A percentile compares a stretch with the other conserved stretches of the same genome.
Evolutionary conservation across 2,113 vertebrate genomes (phyloP).

Genomic region (Dermatemys mawii): DNA sequence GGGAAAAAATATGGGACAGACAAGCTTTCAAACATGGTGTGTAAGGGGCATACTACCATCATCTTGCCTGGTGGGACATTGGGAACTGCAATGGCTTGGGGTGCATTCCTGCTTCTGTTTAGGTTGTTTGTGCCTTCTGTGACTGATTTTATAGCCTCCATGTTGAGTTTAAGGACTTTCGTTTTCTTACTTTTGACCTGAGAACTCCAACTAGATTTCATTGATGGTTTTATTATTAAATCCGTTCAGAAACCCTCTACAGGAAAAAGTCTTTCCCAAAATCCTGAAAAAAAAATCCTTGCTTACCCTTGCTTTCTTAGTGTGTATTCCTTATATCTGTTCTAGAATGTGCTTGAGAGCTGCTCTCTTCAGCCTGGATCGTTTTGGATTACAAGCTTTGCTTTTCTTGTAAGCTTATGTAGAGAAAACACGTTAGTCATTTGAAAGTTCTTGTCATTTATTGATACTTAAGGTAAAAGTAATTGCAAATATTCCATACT

Average conservation of each 20-base stretch:
- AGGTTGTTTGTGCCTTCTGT: not conserved
- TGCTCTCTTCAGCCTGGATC: not conserved
- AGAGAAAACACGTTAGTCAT: not conserved
- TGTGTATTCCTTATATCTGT: not conserved
- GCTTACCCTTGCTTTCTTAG: not conserved
- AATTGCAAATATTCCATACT: not conserved
- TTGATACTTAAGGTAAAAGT: not conserved
- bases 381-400: not conserved
- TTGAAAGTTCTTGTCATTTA: not conserved
- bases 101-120: constrained; percentile 20
- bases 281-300: not conserved
- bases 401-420: not conserved
- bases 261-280: not conserved
- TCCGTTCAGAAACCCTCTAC: not conserved
- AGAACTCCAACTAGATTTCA: not conserved
- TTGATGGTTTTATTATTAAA: not conserved
- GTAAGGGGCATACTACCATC: not conserved
- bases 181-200: constrained; percentile 14
- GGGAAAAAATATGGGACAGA: not conserved
- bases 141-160: constrained; percentile 24
- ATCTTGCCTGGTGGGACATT: not conserved
- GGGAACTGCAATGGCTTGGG: not conserved
- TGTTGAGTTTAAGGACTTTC: constrained; percentile 7
- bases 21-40: not conserved
- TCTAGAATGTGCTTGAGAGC: not conserved